phyloP scores from a whole-genome alignment of 2,888 invertebrate genomes.

The Pseudococcus viburni region DNA sequence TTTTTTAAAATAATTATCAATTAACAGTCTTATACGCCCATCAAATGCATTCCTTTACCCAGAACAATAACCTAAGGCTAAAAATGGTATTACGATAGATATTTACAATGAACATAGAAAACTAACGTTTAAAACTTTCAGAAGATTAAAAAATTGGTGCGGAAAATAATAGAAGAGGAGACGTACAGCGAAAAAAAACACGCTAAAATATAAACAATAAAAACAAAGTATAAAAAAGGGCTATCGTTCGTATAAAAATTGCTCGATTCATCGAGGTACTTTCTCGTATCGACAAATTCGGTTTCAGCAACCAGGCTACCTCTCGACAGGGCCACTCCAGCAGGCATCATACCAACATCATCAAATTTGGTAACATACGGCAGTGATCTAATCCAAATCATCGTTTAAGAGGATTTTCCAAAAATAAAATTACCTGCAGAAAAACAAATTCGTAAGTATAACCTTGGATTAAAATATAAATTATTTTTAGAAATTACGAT shows the following conservation, averaged over 20 bases:
- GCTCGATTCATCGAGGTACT: constrained; percentile 14
- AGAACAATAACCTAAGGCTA: constrained; percentile 3
- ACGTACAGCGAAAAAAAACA: neutral
- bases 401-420: neutral
- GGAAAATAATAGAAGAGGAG: neutral
- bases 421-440: neutral
- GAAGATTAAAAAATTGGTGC: constrained; percentile 29
- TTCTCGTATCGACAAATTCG: constrained; percentile 11
- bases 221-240: constrained; percentile 47
- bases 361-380: constrained; percentile 44
- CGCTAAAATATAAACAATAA: neutral
- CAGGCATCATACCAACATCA: constrained; percentile 37
- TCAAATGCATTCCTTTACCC: constrained; percentile 53
- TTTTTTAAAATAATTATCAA: constrained; percentile 15
- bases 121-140: constrained; percentile 39
- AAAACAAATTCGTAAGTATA: neutral
- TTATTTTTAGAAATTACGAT: neutral
- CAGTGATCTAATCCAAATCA: constrained; percentile 30
- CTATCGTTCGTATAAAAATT: constrained; percentile 38
- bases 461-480: neutral
- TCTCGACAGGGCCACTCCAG: neutral
- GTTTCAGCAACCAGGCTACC: constrained; percentile 6
- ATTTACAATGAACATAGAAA: constrained; percentile 16
- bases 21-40: constrained; percentile 48
- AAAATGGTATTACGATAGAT: constrained; percentile 33